Evolutionary conservation across 2,888 invertebrate species (phyloP), one percentile per base, ranked within the genome.

Genomic region (Tachina grossa): DNA sequence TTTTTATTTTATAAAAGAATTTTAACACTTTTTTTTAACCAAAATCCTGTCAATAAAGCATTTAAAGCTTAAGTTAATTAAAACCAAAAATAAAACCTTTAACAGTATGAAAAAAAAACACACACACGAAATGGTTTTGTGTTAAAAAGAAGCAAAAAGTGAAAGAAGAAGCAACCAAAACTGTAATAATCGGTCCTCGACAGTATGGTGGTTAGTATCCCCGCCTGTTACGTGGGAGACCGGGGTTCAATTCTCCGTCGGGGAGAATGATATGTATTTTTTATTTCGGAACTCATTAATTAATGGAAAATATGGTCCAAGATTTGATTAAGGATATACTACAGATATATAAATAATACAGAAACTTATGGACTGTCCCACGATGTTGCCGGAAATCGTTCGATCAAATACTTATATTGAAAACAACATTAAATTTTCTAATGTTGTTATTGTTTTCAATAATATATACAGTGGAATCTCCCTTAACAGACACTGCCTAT

Each of bases 211-310:
- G 87, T 88, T 16, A 88, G 88, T 87, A 88, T 88, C 87, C 91
- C 91, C n/a, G n/a, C n/a, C n/a, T n/a, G n/a, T n/a, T n/a, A n/a
- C n/a, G n/a, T n/a, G 91, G 91, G 91, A 90, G 91, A 90, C 91
- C 91, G 22, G 91, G 91, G 91, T 91, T 91, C 91, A 90, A 91
- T 91, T 91, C 91, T 91, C 91, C 90, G 90, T 90, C 91, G 91
- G 91, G 91, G 22, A 91, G 89, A 53, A n/a, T 16, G 22, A 11
- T 9, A 6, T 72, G 43, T 6, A 19, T 51, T 51, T 61, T 68
- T 51, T 11, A 31, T 22, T 22, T 22, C 22, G 22, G 22, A 22
- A 22, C 22, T 22, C 2, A 22, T 22, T 22, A 22, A 22, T 22
- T 22, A 22, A 22, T 22, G 22, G 22, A 22, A 22, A 22, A 22